These are phyloP conservation scores for Paedocypris micromegethes DNA, from an alignment of 2,797 vertebrate genomes.

Conservation along the genomic window DNA sequence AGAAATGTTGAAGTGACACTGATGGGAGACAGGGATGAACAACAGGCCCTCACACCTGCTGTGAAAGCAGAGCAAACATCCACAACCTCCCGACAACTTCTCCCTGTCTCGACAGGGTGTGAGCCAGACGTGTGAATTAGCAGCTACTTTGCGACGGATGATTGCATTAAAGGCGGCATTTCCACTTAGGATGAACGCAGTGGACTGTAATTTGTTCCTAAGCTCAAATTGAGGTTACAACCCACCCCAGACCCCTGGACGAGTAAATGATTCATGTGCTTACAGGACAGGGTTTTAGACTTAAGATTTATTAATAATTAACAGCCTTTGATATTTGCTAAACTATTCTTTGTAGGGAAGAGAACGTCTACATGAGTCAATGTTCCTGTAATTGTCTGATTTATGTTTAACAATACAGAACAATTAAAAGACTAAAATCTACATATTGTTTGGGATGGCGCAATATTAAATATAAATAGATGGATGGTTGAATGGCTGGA, in stretches of 20 bases:
- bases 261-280: constrained; percentile 65
- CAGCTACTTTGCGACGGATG: not conserved
- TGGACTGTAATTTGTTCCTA: constrained; percentile 34
- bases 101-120: constrained; percentile 52
- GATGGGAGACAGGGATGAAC: constrained; percentile 58
- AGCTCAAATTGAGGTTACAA: constrained; percentile 57
- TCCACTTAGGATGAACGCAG: not conserved
- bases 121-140: constrained; percentile 61
- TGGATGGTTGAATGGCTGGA: no score
- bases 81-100: constrained; percentile 61
- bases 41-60: constrained; percentile 57
- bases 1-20: constrained; percentile 52
- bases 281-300: constrained; percentile 59
- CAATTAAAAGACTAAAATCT: no score
- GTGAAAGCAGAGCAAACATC: constrained; percentile 62
- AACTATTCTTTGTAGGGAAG: constrained; percentile 61
- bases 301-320: constrained; percentile 74
- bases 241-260: constrained; percentile 60
- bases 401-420: no score
- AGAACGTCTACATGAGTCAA: no score
- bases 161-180: not conserved
- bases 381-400: no score
- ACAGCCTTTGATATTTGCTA: constrained; percentile 78
- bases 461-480: no score
- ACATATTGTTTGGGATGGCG: no score